phyloP scores from a whole-genome alignment of 1,140 invertebrate genomes.

The Nilaparvata lugens region DNA sequence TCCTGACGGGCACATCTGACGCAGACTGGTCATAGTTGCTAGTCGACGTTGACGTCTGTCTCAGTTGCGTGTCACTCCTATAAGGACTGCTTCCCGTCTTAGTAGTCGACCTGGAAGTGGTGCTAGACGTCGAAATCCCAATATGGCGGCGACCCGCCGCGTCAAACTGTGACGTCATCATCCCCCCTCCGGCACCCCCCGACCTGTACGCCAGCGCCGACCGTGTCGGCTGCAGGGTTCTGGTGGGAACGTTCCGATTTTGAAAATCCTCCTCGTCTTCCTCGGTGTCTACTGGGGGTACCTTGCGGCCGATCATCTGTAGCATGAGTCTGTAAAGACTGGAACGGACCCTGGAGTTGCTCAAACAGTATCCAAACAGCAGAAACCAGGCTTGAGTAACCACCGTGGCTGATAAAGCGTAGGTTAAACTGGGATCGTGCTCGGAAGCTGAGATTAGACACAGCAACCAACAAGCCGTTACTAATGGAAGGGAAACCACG shows the following conservation, averaged over 20 bases:
- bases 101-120: conserved; percentile 86
- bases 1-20: conserved; percentile 59
- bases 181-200: conserved; percentile 36
- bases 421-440: conserved; percentile 57
- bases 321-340: conserved; percentile 54
- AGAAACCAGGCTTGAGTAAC: conserved; percentile 65
- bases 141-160: conserved; percentile 62
- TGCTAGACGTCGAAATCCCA: conserved; percentile 91
- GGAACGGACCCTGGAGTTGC: conserved; percentile 65
- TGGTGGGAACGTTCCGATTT: not conserved
- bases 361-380: conserved; percentile 71
- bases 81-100: conserved; percentile 91
- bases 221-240: conserved; percentile 26
- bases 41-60: conserved; percentile 73
- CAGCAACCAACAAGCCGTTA: conserved; percentile 71
- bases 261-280: conserved; percentile 4
- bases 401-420: conserved; percentile 57
- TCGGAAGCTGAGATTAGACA: conserved; percentile 73
- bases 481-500: conserved; percentile 63
- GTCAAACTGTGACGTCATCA: conserved; percentile 38
- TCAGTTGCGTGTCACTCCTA: conserved; percentile 66
- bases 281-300: conserved; percentile 61
- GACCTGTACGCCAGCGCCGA: conserved; percentile 77
- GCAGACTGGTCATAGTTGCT: conserved; percentile 53
- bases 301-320: conserved; percentile 72